Base-by-base conservation (phyloP, 1,140 invertebrate species). In the Drosophila guanche region DNA sequence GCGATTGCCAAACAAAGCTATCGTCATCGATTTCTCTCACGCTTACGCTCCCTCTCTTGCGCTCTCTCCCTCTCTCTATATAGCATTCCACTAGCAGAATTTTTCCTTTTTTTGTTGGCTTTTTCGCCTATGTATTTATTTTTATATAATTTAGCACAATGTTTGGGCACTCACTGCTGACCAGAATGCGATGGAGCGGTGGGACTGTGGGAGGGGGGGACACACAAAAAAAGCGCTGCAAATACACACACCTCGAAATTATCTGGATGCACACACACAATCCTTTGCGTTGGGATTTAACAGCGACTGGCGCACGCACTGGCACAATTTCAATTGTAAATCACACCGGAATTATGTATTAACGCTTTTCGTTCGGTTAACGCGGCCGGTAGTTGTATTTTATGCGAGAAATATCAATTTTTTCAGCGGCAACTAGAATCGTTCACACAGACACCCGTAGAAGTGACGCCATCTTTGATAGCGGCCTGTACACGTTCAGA, bases 391-490 rank as follows among this genome's bases (percentile, higher is more conserved):
- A 51, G 68, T 58, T 60, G 51, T 40, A 66, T 70, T 77, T 78
- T 74, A 70, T 75, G 78, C 74, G 85, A 86, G 43, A 86, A 86
- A 78, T 69, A 63, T 47, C 4, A 57, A 60, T 77, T 81, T 88
- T 83, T 63, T 74, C 73, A 84, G 79, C 81, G 77, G 81, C 83
- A 81, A 75, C 65, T 78, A 71, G 58, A 59, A 57, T 83, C 60
- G 74, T 88, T 86, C 70, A 79, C 70, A 85, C 72, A 67, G 78
- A 77, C 70, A 83, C 74, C 74, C 60, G 80, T 73, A 75, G 74
- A 84, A 83, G 80, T 84, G 79, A 84, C 79, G 79, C 79, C 79
- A 84, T 88, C 71, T 88, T 88, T 85, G 22, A 83, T 79, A 69
- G 69, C 37, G 72, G 62, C 58, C 61, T 46, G 41, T 43, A 29